Evolutionary conservation across 2,888 invertebrate species (phyloP).

Genomic region (Nomada ruficornis): DNA sequence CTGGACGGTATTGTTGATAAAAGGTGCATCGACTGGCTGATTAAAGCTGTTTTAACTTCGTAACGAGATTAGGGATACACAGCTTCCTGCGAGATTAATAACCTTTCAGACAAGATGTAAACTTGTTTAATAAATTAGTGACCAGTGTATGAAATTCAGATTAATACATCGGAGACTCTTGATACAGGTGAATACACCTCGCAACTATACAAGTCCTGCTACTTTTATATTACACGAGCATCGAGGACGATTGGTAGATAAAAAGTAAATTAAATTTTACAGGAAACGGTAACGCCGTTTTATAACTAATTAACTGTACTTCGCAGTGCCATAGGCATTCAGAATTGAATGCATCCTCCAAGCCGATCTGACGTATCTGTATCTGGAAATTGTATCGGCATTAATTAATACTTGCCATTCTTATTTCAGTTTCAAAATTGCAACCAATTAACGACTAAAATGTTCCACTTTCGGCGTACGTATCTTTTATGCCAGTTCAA

Average conservation of each 20-base stretch:
- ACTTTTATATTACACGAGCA: too few relatives aligned
- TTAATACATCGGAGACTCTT: neutral
- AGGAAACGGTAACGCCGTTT: neutral
- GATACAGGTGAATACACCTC: neutral
- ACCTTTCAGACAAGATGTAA: constrained; percentile 4
- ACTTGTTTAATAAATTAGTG: constrained; percentile 6
- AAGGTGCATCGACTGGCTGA: constrained; percentile 22
- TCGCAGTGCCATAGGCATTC: neutral
- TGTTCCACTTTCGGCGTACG: constrained; percentile 25
- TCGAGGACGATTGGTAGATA: too few relatives aligned
- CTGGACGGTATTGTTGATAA: constrained; percentile 37
- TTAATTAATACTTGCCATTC: constrained; percentile 23
- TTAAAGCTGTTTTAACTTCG: constrained; percentile 49
- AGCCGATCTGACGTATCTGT: neutral
- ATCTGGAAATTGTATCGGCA: neutral
- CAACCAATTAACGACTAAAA: constrained; percentile 16
- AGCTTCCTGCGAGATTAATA: constrained; percentile 35
- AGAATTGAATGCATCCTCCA: neutral
- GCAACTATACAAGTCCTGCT: neutral
- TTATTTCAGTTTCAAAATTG: constrained; percentile 33
- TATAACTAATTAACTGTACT: neutral
- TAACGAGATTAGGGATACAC: constrained; percentile 48
- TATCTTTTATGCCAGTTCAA: neutral
- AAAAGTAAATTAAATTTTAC: too few relatives aligned
- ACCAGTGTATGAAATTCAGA: neutral